Evolutionary conservation across 23 tunicate species (phyloP).

Genomic region (Oikopleura vanhoeffeni): DNA sequence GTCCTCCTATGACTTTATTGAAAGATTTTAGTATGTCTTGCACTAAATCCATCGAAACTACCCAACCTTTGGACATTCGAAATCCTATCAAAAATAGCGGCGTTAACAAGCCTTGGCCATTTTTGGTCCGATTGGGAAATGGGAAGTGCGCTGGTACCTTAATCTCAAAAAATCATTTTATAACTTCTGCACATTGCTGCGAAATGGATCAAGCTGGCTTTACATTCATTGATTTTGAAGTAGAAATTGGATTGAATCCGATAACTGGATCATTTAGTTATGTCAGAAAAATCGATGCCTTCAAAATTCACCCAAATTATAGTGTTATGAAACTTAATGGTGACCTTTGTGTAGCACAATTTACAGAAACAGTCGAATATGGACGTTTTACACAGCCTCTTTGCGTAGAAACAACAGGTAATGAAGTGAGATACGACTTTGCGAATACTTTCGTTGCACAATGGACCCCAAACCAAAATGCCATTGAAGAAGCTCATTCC

Average conservation of each 20-base stretch:
- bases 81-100: too few species aligned
- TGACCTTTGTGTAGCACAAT: neutral
- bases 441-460: neutral
- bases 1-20: too few species aligned
- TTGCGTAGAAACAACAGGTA: neutral
- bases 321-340: neutral
- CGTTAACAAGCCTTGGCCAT: neutral
- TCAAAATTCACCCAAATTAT: neutral
- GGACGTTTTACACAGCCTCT: neutral
- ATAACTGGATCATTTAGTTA: neutral
- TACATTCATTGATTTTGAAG: neutral
- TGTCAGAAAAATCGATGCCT: neutral
- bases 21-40: too few species aligned
- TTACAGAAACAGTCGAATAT: neutral
- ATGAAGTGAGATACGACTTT: neutral
- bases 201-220: neutral
- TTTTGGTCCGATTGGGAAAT: neutral
- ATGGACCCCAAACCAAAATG: neutral
- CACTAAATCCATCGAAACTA: too few species aligned
- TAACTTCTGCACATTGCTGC: neutral
- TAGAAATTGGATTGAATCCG: neutral
- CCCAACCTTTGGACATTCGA: too few species aligned
- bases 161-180: neutral
- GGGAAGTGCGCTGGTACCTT: neutral
- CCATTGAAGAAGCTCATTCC: neutral